phyloP scores from a whole-genome alignment of 2,113 vertebrate genomes.

The Bos javanicus region DNA sequence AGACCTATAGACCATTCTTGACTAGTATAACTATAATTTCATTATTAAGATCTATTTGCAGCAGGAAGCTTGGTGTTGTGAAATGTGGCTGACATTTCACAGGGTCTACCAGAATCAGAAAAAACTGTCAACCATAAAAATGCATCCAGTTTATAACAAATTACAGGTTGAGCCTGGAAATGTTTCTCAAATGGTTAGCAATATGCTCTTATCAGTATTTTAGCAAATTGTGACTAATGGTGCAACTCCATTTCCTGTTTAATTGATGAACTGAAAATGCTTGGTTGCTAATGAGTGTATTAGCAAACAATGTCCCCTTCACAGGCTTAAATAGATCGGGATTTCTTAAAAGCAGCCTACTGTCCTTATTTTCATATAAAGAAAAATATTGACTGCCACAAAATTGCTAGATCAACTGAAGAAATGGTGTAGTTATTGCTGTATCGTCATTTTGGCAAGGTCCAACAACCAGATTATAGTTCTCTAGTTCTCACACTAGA shows the following conservation, averaged over 20 bases:
- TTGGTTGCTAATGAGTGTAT: conserved; percentile 84
- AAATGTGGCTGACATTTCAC: conserved; percentile 52
- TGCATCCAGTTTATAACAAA: conserved; percentile 44
- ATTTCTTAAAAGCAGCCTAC: conserved; percentile 82
- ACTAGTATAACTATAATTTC: conserved; percentile 82
- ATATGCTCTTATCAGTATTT: conserved; percentile 69
- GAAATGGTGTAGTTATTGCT: conserved; percentile 79
- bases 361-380: conserved; percentile 80
- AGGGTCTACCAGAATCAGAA: conserved; percentile 34
- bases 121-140: conserved; percentile 66
- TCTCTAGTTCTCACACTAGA: conserved; percentile 69
- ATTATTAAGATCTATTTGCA: conserved; percentile 75
- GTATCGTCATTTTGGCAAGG: conserved; percentile 76
- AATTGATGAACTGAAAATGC: conserved; percentile 85
- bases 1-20: conserved; percentile 75
- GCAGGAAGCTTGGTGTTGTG: conserved; percentile 67
- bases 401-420: conserved; percentile 79
- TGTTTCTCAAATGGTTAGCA: conserved; percentile 58
- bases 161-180: conserved; percentile 55
- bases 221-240: conserved; percentile 76
- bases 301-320: conserved; percentile 83
- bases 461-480: conserved; percentile 77
- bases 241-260: conserved; percentile 77
- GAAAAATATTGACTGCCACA: conserved; percentile 78
- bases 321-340: conserved; percentile 82